These are phyloP conservation scores for Dicyrtoma fusca DNA, from an alignment of 2,888 invertebrate genomes.

Conservation along the genomic window DNA sequence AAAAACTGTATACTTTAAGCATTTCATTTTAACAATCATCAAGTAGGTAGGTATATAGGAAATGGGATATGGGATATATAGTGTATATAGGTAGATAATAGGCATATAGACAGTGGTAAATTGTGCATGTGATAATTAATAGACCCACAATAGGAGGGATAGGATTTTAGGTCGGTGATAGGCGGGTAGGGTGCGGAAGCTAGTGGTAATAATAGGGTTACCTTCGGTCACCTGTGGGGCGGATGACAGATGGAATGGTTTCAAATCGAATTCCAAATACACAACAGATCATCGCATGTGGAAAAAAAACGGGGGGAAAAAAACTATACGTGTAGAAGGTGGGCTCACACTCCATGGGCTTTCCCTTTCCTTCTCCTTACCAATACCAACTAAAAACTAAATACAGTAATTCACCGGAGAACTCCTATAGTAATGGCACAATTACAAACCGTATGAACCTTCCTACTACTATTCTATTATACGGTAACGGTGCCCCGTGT, in stretches of 20 bases:
- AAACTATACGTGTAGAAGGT: slow-evolving; percentile 10
- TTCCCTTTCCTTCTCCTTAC: neutral
- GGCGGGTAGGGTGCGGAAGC: slow-evolving; percentile 20
- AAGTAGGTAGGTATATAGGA: no score
- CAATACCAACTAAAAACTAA: neutral
- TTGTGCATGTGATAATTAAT: slow-evolving; percentile 22
- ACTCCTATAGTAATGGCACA: no score
- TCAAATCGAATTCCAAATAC: no score
- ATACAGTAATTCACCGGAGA: slow-evolving; percentile 25
- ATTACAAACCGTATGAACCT: no score
- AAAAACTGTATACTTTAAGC: neutral
- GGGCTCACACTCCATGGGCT: slow-evolving; percentile 9
- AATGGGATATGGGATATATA: no score
- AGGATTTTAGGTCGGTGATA: slow-evolving; percentile 3
- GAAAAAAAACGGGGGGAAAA: no score
- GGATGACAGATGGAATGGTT: slow-evolving; percentile 39
- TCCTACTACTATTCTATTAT: no score
- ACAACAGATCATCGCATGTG: neutral
- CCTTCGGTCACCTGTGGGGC: slow-evolving; percentile 41
- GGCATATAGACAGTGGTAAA: neutral
- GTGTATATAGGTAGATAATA: neutral
- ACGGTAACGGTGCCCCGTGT: no score
- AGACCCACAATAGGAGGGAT: slow-evolving; percentile 16
- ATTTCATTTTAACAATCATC: no score
- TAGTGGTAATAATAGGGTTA: slow-evolving; percentile 34